phyloP scores from a whole-genome alignment of 2,888 invertebrate genomes.

The Drosophila mettleri region DNA sequence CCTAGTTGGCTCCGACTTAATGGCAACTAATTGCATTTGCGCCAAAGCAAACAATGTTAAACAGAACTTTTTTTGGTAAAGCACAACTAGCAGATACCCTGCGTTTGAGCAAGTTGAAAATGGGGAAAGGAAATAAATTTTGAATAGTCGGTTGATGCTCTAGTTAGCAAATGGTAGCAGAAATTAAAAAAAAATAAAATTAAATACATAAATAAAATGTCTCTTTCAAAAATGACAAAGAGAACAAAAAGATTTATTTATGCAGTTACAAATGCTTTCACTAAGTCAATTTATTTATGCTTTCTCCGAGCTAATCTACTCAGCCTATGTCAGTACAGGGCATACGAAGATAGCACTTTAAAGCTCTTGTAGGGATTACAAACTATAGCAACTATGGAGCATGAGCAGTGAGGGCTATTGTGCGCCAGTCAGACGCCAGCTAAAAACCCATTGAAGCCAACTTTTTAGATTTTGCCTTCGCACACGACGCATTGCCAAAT shows the following conservation, averaged over 20 bases:
- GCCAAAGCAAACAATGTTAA: constrained; percentile 11
- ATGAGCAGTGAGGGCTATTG: not conserved
- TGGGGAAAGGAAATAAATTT: not conserved
- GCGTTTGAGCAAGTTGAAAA: not conserved
- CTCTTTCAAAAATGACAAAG: not conserved
- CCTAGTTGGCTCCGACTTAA: constrained; percentile 49
- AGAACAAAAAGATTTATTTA: not conserved
- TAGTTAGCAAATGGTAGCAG: not conserved
- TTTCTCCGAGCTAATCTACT: not conserved
- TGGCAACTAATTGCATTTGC: constrained; percentile 68
- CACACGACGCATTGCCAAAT: constrained; percentile 39
- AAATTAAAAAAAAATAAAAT: too few relatives aligned
- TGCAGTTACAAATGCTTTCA: not conserved
- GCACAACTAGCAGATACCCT: not conserved
- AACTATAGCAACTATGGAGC: too few relatives aligned
- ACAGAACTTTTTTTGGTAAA: not conserved
- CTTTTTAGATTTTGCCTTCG: constrained; percentile 24
- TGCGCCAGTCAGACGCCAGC: constrained; percentile 53
- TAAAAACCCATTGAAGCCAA: constrained; percentile 20
- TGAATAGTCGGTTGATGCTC: too few relatives aligned
- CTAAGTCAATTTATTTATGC: not conserved
- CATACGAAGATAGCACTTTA: not conserved
- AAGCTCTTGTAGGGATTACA: constrained; percentile 1
- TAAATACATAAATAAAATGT: too few relatives aligned
- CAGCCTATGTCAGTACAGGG: not conserved